These are phyloP conservation scores for Lordiphosa collinella DNA, from an alignment of 1,140 invertebrate genomes.

Conservation along the genomic window DNA sequence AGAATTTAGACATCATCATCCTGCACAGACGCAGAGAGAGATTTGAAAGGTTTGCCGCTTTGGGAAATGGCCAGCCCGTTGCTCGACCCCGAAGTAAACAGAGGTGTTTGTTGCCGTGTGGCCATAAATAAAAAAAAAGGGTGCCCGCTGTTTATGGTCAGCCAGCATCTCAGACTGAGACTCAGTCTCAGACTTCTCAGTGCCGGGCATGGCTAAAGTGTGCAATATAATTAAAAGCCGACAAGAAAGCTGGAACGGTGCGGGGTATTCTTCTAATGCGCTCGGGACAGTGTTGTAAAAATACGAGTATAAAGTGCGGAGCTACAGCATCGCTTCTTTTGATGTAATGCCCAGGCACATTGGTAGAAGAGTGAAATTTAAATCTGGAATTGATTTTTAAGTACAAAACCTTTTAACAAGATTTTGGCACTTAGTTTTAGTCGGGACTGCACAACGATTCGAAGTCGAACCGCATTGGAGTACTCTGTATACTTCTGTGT, in stretches of 20 bases:
- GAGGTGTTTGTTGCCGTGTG: conserved; percentile 70
- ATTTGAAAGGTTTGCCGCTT: conserved; percentile 38
- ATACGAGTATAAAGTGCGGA: conserved; percentile 47
- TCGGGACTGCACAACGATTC: no score
- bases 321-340: conserved; percentile 42
- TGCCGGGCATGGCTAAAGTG: conserved; percentile 71
- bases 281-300: conserved; percentile 60
- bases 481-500: no score
- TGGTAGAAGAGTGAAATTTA: conserved; percentile 6
- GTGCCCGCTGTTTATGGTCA: conserved; percentile 71
- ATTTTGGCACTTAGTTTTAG: no score
- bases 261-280: conserved; percentile 63
- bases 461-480: no score
- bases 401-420: no score
- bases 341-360: conserved; percentile 54
- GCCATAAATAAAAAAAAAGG: conserved; percentile 72
- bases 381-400: no score
- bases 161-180: conserved; percentile 11
- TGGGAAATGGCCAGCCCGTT: conserved; percentile 1
- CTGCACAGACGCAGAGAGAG: conserved; percentile 24
- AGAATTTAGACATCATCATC: conserved; percentile 70
- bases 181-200: conserved; percentile 25
- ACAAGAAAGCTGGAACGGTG: conserved; percentile 54
- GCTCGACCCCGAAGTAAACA: conserved; percentile 53
- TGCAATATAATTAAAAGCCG: conserved; percentile 79